phyloP scores from a whole-genome alignment of 1,140 invertebrate genomes.

The Riptortus pedestris region DNA sequence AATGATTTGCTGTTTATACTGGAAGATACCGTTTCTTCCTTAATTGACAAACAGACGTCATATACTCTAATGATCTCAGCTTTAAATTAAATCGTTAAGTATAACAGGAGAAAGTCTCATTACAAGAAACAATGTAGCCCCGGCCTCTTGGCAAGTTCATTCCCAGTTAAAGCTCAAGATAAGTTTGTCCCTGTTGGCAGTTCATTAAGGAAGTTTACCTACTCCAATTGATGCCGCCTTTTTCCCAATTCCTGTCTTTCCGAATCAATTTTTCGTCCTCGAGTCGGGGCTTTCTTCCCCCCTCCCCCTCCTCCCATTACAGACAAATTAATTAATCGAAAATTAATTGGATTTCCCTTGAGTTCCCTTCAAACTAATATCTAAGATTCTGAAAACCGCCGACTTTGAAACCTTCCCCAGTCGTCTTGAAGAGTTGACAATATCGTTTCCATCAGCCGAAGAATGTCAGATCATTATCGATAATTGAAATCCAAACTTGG shows the following conservation, averaged over 20 bases:
- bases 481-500: too few relatives aligned
- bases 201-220: slow-evolving; percentile 18
- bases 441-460: too few relatives aligned
- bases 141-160: slow-evolving; percentile 5
- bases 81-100: slow-evolving; percentile 11
- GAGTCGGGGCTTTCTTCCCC: too few relatives aligned
- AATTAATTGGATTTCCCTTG: slow-evolving; percentile 8
- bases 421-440: too few relatives aligned
- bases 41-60: neutral
- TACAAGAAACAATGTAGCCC: slow-evolving; percentile 4
- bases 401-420: too few relatives aligned
- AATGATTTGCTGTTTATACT: too few relatives aligned
- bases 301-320: neutral
- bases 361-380: neutral
- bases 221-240: slow-evolving; percentile 8
- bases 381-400: neutral
- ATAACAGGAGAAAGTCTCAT: slow-evolving; percentile 13
- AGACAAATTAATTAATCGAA: slow-evolving; percentile 4
- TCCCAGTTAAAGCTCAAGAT: slow-evolving; percentile 13
- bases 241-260: neutral
- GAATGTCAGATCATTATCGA: too few relatives aligned
- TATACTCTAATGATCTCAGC: neutral
- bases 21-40: too few relatives aligned
- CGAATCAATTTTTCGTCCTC: slow-evolving; percentile 1
- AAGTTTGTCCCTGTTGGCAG: slow-evolving; percentile 9